Evolutionary conservation across 2,888 invertebrate species (phyloP), one percentile per base, ranked within the genome.

Genomic region (Epistrophe grossulariae): DNA sequence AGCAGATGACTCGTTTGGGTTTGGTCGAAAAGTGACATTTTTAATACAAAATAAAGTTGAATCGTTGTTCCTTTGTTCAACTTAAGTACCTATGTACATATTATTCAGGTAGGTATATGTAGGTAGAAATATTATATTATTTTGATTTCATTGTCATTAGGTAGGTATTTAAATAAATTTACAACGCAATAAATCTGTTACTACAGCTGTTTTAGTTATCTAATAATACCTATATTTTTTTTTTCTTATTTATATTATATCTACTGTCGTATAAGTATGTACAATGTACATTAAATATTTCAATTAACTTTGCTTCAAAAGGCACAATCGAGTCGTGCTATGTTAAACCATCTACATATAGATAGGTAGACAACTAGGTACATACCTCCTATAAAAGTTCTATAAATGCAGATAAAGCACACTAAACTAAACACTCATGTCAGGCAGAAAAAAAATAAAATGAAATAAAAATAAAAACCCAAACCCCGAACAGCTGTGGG

Each of bases 401-500:
- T 68, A 43, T 40, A 50, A 50, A 68, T 38, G 19, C 68, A 68
- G 35, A 68, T 68, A 68, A 68, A 38, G 50, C 35, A 50, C 68
- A 68, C 15, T 50, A 17, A 68, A 68, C 19, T 50, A 19, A 50
- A 68, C 43, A 35, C 19, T 50, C 38, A 38, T 50, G 28, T 40
- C 15, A 9, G 9, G 9, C 3, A 43, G 28, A 66, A 6, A 48
- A n/a, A 60, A 43, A 62, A 17, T 17, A 48, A 6, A 66, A 15
- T 48, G 24, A 62, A 17, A 38, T 15, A 64, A 38, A 60, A 62
- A 79, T 2, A 3, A 2, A 24, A 24, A 24, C 24, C 24, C 64
- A 76, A 71, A 76, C 28, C 38, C 28, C 31, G 72, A 84, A 84
- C 84, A 84, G 84, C 84, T 84, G 84, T 76, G 45, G 24, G n/a